A percentile compares a stretch with the other conserved stretches of the same genome.
phyloP scores from a whole-genome alignment of 2,113 vertebrate genomes.

The Syngnathoides biaculeatus region DNA sequence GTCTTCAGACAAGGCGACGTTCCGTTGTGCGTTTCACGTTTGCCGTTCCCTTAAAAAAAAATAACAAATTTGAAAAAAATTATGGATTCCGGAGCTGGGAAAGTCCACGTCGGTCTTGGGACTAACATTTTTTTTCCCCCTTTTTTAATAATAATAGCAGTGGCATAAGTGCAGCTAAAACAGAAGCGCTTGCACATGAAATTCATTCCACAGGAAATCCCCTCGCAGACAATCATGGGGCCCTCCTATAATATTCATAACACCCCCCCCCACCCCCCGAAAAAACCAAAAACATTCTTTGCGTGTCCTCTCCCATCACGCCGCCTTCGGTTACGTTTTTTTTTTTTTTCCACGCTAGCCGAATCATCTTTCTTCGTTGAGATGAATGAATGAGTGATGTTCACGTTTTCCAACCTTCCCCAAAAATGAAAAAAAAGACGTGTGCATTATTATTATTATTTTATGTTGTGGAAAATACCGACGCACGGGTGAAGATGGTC shows the following conservation, averaged over 20 bases:
- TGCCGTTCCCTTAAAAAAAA: background rate
- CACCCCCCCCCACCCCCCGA: too few species aligned
- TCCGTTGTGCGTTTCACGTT: slow-evolving; percentile 12
- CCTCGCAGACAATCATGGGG: slow-evolving; percentile 9
- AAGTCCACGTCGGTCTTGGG: slow-evolving; percentile 38
- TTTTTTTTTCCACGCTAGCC: too few species aligned
- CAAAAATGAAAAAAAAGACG: too few species aligned
- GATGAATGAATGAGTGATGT: too few species aligned
- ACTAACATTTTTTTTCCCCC: background rate
- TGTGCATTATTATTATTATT: too few species aligned
- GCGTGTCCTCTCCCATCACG: background rate
- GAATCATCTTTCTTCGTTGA: too few species aligned
- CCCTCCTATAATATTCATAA: slow-evolving; percentile 20
- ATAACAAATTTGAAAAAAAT: background rate
- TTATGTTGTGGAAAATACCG: too few species aligned
- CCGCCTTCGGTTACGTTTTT: too few species aligned
- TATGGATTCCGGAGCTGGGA: background rate
- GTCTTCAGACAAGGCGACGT: slow-evolving; percentile 36
- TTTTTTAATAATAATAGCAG: slow-evolving; percentile 13
- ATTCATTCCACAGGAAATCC: slow-evolving; percentile 33
- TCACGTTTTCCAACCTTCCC: too few species aligned
- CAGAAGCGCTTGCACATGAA: slow-evolving; percentile 20
- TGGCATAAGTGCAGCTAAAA: slow-evolving; percentile 34
- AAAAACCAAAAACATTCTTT: background rate
- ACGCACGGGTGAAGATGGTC: too few species aligned